A percentile compares a stretch with the other conserved stretches of the same genome.
phyloP scores from a whole-genome alignment of 2,113 vertebrate genomes.

The Tyrannus savana region DNA sequence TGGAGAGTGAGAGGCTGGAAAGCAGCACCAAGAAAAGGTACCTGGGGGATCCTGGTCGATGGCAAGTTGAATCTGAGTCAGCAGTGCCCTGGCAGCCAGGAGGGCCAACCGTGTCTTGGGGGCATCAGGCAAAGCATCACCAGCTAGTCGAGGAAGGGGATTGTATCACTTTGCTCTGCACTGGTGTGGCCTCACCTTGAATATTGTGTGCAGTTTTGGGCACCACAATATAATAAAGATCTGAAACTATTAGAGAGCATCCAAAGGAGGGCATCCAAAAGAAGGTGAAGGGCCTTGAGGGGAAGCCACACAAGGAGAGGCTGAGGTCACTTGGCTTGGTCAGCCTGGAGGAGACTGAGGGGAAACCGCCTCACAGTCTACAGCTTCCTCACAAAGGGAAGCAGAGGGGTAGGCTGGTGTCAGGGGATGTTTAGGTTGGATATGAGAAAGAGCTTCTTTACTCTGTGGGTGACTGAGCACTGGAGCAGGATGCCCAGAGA shows the following conservation, averaged over 20 bases:
- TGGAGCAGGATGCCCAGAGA: not conserved
- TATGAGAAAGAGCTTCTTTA: not conserved
- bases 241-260: accelerated
- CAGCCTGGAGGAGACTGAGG: not conserved
- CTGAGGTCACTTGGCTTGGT: not conserved
- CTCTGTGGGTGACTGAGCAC: accelerated
- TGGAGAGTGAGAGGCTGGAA: not conserved
- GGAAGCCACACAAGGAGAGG: accelerated
- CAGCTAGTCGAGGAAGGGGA: accelerated
- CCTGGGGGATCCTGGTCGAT: no score
- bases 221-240: not conserved
- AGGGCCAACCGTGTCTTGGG: accelerated
- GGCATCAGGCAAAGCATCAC: accelerated
- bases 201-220: not conserved
- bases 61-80: accelerated
- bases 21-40: not conserved
- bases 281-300: not conserved
- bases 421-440: not conserved
- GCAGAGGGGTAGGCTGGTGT: not conserved
- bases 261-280: not conserved
- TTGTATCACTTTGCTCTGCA: accelerated
- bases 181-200: accelerated
- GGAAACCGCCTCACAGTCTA: accelerated
- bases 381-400: accelerated
- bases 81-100: not conserved